Conservation (phyloP, 2,113 vertebrate species). For the Spizaetus ornatus region DNA sequence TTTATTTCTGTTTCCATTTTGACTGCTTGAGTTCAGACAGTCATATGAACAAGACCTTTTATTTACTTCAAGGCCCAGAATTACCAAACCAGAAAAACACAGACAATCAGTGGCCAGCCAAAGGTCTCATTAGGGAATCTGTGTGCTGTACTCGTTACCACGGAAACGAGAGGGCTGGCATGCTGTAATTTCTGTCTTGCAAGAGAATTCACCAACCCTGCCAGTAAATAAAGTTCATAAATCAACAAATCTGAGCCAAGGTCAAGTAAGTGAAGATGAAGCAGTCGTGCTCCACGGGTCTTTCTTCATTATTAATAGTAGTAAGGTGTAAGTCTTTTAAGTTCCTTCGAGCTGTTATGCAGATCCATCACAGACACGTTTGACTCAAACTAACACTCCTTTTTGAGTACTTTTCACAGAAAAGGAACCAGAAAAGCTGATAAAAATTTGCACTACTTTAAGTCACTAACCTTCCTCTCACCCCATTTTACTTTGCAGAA, state of each 20-base stretch:
- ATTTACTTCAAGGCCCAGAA: constrained; percentile 56
- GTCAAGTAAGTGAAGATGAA: constrained; percentile 43
- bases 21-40: background rate
- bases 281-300: background rate
- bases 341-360: background rate
- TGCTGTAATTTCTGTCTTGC: constrained; percentile 58
- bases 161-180: constrained; percentile 62
- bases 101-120: constrained; percentile 57
- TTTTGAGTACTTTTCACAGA: constrained; percentile 51
- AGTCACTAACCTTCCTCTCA: constrained; percentile 22
- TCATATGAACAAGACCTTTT: constrained; percentile 1
- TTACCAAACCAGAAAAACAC: constrained; percentile 61
- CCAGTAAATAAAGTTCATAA: constrained; percentile 63
- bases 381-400: background rate
- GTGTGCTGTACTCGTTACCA: constrained; percentile 46
- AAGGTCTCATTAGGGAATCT: constrained; percentile 64
- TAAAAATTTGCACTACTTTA: background rate
- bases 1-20: constrained; percentile 26
- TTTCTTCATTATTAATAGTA: background rate
- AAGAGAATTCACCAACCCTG: constrained; percentile 58
- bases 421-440: constrained; percentile 36
- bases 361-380: constrained; percentile 1
- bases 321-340: background rate
- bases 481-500: background rate
- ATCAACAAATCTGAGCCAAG: constrained; percentile 60